Evolutionary conservation across 2,797 vertebrate genomes (phyloP).

Genomic region (Sebastes kiyomatsui): DNA sequence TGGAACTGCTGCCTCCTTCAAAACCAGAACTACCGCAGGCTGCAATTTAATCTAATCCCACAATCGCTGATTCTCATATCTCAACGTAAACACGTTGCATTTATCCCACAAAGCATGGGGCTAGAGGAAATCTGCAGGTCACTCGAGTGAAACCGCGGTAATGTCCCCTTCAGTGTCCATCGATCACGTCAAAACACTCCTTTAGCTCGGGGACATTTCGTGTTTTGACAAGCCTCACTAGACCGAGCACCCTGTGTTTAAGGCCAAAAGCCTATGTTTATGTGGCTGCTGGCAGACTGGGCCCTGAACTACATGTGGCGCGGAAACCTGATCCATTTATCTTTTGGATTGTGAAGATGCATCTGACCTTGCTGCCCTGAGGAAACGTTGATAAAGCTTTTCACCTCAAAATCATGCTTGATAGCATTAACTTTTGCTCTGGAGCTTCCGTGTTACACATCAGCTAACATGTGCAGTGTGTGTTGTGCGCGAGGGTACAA

Average conservation of each 20-base stretch:
- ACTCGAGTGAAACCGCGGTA: conserved; percentile 46
- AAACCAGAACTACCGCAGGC: conserved; percentile 26
- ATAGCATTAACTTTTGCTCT: conserved; percentile 53
- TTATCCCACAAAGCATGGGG: conserved; percentile 34
- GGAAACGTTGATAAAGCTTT: conserved; percentile 73
- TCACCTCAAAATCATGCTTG: conserved; percentile 53
- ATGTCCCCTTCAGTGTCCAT: conserved; percentile 61
- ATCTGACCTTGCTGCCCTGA: conserved; percentile 70
- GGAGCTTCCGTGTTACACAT: conserved; percentile 39
- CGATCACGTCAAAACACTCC: conserved; percentile 65
- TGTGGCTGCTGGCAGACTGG: conserved; percentile 63
- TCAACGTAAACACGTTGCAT: conserved; percentile 44
- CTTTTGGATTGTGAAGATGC: conserved; percentile 69
- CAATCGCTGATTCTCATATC: conserved; percentile 42
- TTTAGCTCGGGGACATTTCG: conserved; percentile 67
- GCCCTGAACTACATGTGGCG: conserved; percentile 64
- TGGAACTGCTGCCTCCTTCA: conserved; percentile 16
- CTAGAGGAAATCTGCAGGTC: conserved; percentile 48
- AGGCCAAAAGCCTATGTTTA: conserved; percentile 71
- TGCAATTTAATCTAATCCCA: conserved; percentile 60
- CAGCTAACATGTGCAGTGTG: conserved; percentile 32
- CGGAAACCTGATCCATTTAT: conserved; percentile 77
- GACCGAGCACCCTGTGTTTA: conserved; percentile 71
- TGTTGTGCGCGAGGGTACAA: background rate
- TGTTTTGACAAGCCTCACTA: conserved; percentile 72